phyloP scores from a whole-genome alignment of 1,140 invertebrate species.

The Leguminivora glycinivorella region DNA sequence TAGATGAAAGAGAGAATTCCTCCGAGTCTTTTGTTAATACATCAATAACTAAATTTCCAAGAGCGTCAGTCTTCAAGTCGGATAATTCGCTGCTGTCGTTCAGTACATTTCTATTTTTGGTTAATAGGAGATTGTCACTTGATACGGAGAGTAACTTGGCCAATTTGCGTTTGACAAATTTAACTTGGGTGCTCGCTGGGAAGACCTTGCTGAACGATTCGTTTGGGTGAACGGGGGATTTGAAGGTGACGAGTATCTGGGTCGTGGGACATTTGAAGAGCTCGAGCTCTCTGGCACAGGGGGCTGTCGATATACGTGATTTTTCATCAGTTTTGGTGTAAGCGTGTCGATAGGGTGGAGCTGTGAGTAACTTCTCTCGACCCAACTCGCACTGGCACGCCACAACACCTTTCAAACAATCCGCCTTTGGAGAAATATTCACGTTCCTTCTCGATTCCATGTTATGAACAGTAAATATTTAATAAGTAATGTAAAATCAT shows the following conservation, averaged over 20 bases:
- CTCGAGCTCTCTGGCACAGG: conserved; percentile 56
- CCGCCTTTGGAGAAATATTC: conserved; percentile 51
- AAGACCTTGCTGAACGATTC: conserved; percentile 70
- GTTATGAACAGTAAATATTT: conserved; percentile 6
- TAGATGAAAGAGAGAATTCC: conserved; percentile 60
- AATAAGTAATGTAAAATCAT: conserved; percentile 24
- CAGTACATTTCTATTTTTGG: conserved; percentile 67
- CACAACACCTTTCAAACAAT: conserved; percentile 50
- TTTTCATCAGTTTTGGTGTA: conserved; percentile 46
- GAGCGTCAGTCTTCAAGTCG: conserved; percentile 59
- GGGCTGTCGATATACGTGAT: conserved; percentile 59
- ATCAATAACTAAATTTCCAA: conserved; percentile 61
- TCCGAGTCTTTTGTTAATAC: conserved; percentile 67
- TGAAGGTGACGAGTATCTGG: conserved; percentile 65
- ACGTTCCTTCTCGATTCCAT: conserved; percentile 42
- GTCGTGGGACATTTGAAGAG: conserved; percentile 65
- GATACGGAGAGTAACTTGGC: conserved; percentile 66
- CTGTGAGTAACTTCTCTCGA: conserved; percentile 67
- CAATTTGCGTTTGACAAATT: conserved; percentile 69
- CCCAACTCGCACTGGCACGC: conserved; percentile 69
- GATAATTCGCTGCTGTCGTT: conserved; percentile 64
- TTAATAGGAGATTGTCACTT: conserved; percentile 62
- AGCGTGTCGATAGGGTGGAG: conserved; percentile 50
- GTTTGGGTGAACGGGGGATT: conserved; percentile 60
- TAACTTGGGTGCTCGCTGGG: conserved; percentile 64